Evolutionary conservation across 2,113 vertebrate species (phyloP).

Genomic region (Pica pica): DNA sequence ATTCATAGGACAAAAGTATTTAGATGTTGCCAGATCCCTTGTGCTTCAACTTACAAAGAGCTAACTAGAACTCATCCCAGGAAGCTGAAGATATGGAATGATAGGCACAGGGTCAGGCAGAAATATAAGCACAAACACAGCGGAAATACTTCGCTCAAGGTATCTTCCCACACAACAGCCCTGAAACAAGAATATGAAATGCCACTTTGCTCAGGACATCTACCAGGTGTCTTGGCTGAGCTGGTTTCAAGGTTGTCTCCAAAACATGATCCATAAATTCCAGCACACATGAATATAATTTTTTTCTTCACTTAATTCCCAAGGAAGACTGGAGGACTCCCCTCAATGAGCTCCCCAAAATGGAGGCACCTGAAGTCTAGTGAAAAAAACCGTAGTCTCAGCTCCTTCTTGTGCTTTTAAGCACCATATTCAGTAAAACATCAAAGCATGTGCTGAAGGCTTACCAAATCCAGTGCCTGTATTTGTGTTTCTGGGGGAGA

Average conservation of each 20-base stretch:
- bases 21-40: background rate
- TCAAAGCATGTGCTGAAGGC: background rate
- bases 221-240: background rate
- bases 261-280: background rate
- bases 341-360: background rate
- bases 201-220: background rate
- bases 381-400: background rate
- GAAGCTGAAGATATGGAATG: background rate
- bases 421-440: background rate
- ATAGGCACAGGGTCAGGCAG: background rate
- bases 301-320: background rate
- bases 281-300: background rate
- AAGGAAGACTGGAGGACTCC: background rate
- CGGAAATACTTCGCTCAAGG: background rate
- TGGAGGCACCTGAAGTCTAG: background rate
- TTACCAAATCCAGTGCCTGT: background rate
- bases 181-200: background rate
- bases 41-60: background rate
- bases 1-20: background rate
- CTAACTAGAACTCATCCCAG: background rate
- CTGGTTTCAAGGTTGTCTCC: background rate
- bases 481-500: background rate
- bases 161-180: background rate
- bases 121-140: background rate
- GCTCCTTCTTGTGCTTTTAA: background rate